A percentile compares a stretch with the other conserved stretches of the same genome.
phyloP scores from a whole-genome alignment of 1,140 invertebrate genomes.

The Drosophila pandora region DNA sequence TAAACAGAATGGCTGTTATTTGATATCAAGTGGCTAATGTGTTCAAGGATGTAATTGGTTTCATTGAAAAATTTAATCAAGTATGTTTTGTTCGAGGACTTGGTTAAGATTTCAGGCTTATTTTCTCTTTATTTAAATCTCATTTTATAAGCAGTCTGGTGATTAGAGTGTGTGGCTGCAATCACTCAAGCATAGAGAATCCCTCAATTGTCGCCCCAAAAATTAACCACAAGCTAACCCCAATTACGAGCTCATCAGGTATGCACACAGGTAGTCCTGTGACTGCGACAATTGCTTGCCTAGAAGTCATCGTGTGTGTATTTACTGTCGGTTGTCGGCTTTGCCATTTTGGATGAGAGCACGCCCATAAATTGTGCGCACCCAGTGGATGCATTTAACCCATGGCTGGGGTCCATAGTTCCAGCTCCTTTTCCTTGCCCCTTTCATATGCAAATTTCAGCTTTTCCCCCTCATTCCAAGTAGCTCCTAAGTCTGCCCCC shows the following conservation, averaged over 20 bases:
- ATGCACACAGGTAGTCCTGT: constrained; percentile 35
- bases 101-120: background rate
- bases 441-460: constrained; percentile 57
- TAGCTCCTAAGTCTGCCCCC: constrained; percentile 25
- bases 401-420: constrained; percentile 14
- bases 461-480: constrained; percentile 47
- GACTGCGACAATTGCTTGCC: constrained; percentile 34
- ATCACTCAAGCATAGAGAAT: constrained; percentile 21
- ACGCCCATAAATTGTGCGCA: constrained; percentile 54
- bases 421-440: constrained; percentile 1
- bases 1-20: background rate
- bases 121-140: no score
- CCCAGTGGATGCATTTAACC: constrained; percentile 63
- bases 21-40: background rate
- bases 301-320: constrained; percentile 32
- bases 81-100: background rate
- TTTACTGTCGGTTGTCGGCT: constrained; percentile 26
- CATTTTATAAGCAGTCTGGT: background rate
- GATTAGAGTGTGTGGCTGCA: constrained; percentile 24
- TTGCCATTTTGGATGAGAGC: constrained; percentile 19
- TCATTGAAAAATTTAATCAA: background rate
- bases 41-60: background rate
- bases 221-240: constrained; percentile 44
- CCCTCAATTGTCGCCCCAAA: constrained; percentile 18
- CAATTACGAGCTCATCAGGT: constrained; percentile 54